phyloP scores from a whole-genome alignment of 2,888 invertebrate genomes.

The Ganaspis brasiliensis region DNA sequence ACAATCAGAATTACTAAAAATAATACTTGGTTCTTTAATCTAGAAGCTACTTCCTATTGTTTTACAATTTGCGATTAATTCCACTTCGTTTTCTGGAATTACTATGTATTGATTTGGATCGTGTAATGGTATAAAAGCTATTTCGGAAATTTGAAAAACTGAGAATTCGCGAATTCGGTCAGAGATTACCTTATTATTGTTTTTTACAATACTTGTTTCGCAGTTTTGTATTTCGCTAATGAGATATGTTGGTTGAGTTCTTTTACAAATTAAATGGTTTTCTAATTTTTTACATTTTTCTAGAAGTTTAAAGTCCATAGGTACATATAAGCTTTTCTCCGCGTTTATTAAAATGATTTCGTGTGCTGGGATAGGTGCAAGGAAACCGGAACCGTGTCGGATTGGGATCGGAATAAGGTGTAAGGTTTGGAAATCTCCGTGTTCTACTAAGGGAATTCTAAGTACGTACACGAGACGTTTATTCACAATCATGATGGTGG shows the following conservation, averaged over 20 bases:
- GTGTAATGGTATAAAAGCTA: neutral
- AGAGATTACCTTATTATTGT: neutral
- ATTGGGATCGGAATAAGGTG: no score
- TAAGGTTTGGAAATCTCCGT: neutral
- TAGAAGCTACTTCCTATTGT: neutral
- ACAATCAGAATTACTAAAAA: neutral
- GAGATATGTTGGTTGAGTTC: neutral
- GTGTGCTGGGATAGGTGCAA: neutral
- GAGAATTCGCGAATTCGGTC: neutral
- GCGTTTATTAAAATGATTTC: neutral
- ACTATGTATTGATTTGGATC: neutral
- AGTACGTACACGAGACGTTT: neutral
- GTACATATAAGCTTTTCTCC: neutral
- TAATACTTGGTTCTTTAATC: neutral
- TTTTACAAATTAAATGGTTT: neutral
- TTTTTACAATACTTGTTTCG: slow-evolving; percentile 35
- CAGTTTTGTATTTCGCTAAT: neutral
- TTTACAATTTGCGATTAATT: neutral
- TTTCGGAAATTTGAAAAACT: neutral
- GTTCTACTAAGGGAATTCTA: neutral
- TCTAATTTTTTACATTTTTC: neutral
- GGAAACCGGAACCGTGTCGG: neutral
- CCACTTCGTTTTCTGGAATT: neutral
- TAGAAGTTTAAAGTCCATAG: neutral
- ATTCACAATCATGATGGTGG: neutral